Percentiles rank a stretch among this genome's conserved stretches.
These are phyloP conservation scores for Enchytraeus crypticus DNA, from an alignment of 2,888 invertebrate genomes.

Conservation along the genomic window DNA sequence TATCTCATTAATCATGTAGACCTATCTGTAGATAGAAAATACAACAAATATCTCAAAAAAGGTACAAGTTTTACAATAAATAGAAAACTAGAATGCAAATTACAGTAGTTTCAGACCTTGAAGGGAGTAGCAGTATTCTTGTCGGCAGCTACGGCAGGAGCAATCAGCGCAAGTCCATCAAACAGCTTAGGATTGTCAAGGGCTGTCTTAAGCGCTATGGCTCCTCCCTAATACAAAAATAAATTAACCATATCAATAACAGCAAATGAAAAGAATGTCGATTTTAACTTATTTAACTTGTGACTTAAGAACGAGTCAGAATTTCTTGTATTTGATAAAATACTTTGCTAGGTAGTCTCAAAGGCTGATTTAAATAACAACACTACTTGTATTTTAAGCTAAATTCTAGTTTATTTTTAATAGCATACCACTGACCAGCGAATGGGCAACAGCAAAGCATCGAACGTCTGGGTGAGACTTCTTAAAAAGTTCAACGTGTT, in stretches of 20 bases:
- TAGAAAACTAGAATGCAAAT: conserved; percentile 12
- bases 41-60: background rate
- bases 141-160: conserved; percentile 42
- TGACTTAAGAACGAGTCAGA: background rate
- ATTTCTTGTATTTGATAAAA: background rate
- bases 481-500: conserved; percentile 42
- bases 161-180: conserved; percentile 45
- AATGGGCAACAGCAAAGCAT: conserved; percentile 50
- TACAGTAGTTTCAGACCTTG: conserved; percentile 26
- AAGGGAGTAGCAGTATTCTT: conserved; percentile 31
- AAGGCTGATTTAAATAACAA: background rate
- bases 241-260: background rate
- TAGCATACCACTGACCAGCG: conserved; percentile 52
- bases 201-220: conserved; percentile 42
- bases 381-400: background rate
- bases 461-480: conserved; percentile 40
- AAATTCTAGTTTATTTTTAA: background rate
- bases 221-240: conserved; percentile 44
- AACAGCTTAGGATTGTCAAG: conserved; percentile 43
- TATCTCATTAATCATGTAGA: no score
- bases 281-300: background rate
- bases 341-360: background rate
- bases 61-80: background rate
- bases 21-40: background rate
- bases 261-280: background rate